Percentiles rank a stretch among this genome's conserved stretches.
Evolutionary conservation across 2,113 vertebrate species (phyloP).

Genomic region (Nothobranchius furzeri): DNA sequence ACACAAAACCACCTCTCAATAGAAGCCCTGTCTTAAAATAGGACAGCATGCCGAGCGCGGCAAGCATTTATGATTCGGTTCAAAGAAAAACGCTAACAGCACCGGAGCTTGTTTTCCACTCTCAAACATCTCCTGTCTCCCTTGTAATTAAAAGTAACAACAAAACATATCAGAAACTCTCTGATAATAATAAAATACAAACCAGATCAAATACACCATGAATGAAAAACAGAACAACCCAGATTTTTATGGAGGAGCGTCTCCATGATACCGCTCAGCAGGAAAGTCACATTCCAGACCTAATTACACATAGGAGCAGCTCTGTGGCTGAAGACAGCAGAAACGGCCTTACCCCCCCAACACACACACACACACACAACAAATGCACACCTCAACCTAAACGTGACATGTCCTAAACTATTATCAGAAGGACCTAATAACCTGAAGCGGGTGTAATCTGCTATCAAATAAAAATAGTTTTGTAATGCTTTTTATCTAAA

Average conservation of each 20-base stretch:
- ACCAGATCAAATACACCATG: neutral
- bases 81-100: too few relatives aligned
- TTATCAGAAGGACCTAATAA: too few relatives aligned
- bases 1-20: too few relatives aligned
- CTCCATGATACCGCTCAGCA: constrained; percentile 36
- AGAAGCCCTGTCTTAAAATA: too few relatives aligned
- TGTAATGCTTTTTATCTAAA: too few relatives aligned
- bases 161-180: neutral
- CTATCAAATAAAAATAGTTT: too few relatives aligned
- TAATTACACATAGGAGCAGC: constrained; percentile 57
- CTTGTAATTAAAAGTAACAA: neutral
- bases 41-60: too few relatives aligned
- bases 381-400: neutral
- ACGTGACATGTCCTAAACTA: neutral
- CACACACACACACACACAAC: neutral
- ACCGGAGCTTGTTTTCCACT: too few relatives aligned
- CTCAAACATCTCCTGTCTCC: too few relatives aligned
- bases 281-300: constrained; percentile 57
- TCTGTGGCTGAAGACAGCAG: constrained; percentile 27
- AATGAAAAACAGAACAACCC: neutral
- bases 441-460: too few relatives aligned
- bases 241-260: constrained; percentile 26
- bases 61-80: too few relatives aligned
- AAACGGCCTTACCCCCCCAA: constrained; percentile 22
- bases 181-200: neutral